These are phyloP conservation scores for Astreopora myriophthalma DNA, from an alignment of 64 coral and sea anemone genomes.

Conservation along the genomic window DNA sequence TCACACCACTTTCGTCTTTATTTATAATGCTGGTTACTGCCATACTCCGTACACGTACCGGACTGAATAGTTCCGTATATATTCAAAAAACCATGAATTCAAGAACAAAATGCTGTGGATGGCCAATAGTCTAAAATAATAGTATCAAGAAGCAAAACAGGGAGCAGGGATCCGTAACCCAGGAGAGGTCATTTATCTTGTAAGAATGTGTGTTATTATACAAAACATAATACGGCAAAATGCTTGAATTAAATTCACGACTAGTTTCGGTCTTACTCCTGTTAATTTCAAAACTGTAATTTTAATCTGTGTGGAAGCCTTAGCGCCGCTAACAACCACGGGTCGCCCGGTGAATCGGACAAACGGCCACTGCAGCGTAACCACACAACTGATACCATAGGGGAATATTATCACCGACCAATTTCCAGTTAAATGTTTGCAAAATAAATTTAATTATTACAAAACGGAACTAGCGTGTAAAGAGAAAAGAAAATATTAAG, in stretches of 20 bases:
- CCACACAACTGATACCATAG: too few species aligned
- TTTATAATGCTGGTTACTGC: background rate
- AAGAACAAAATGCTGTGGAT: background rate
- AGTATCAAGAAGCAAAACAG: background rate
- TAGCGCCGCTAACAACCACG: too few species aligned
- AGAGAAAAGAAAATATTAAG: background rate
- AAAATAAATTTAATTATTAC: background rate
- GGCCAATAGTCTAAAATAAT: background rate
- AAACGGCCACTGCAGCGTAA: too few species aligned
- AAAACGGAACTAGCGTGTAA: background rate
- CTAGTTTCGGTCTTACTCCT: background rate
- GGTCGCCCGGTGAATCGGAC: too few species aligned
- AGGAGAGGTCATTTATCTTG: background rate
- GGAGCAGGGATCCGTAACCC: background rate
- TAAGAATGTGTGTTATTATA: slow-evolving; percentile 30
- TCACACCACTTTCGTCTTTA: background rate
- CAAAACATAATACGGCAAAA: slow-evolving; percentile 2
- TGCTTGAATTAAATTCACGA: slow-evolving; percentile 32
- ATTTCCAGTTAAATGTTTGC: background rate
- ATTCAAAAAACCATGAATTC: background rate
- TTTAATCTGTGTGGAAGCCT: background rate
- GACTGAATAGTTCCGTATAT: background rate
- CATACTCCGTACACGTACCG: background rate
- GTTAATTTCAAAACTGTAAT: background rate
- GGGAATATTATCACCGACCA: too few species aligned